phyloP scores from a whole-genome alignment of 2,888 invertebrate genomes.

The Mesorhabditis belari region DNA sequence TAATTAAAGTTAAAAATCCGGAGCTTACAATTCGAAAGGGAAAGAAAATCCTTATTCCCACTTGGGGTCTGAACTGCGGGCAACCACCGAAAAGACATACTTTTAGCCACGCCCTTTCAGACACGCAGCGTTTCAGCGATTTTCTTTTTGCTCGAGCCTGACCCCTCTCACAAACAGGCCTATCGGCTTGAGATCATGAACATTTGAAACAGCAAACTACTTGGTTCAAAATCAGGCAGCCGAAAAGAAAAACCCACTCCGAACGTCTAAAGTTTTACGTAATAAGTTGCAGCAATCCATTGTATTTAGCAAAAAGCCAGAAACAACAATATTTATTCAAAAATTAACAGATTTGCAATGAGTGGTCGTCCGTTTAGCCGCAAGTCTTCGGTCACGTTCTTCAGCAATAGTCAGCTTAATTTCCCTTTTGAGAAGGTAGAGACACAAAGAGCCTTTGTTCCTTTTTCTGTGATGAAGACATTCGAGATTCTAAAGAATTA shows the following conservation, averaged over 20 bases:
- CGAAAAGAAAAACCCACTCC: too few relatives aligned
- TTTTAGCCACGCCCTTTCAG: background rate
- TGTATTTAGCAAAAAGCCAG: background rate
- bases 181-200: too few relatives aligned
- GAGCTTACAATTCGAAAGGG: background rate
- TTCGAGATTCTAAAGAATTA: conserved; percentile 33
- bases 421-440: conserved; percentile 84
- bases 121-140: background rate
- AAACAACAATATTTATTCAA: conserved; percentile 14
- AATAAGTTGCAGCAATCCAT: too few relatives aligned
- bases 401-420: conserved; percentile 82
- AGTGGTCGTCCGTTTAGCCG: conserved; percentile 65
- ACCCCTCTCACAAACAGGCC: too few relatives aligned
- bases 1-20: background rate
- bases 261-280: too few relatives aligned
- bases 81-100: background rate
- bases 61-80: background rate
- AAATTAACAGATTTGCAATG: conserved; percentile 8
- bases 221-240: too few relatives aligned
- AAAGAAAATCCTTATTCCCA: background rate
- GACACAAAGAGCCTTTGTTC: conserved; percentile 87
- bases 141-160: too few relatives aligned
- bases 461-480: conserved; percentile 40
- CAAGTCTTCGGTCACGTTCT: conserved; percentile 93
- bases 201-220: too few relatives aligned